phyloP scores from a whole-genome alignment of 2,113 vertebrate species.

The Rhodinocichla rosea region DNA sequence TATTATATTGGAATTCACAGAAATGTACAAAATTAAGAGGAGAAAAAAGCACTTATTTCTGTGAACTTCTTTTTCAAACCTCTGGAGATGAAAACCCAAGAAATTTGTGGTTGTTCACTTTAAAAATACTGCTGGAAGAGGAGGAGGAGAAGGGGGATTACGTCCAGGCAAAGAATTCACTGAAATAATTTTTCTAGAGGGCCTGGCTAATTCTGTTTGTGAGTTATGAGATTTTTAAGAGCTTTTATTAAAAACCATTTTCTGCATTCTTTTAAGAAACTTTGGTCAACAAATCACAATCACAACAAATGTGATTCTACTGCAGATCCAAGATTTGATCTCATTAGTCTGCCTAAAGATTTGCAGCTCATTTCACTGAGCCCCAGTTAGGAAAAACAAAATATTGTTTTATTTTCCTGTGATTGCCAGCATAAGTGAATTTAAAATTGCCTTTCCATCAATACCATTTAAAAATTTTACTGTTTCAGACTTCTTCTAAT shows the following conservation, averaged over 20 bases:
- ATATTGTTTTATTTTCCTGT: background rate
- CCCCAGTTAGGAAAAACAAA: background rate
- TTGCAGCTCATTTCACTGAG: background rate
- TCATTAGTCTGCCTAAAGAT: background rate
- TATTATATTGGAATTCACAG: background rate
- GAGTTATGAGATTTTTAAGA: background rate
- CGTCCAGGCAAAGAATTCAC: background rate
- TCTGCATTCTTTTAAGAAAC: background rate
- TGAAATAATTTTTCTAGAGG: conserved; percentile 1
- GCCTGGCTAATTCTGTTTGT: background rate
- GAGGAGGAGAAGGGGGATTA: background rate
- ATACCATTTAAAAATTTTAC: background rate
- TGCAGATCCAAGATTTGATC: background rate
- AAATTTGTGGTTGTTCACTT: background rate
- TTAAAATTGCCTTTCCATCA: background rate
- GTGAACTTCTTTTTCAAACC: background rate
- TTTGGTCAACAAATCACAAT: background rate
- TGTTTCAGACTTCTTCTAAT: background rate
- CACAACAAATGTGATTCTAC: background rate
- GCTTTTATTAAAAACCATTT: background rate
- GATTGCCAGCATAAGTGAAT: background rate
- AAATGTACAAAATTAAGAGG: background rate
- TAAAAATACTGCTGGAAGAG: conserved; percentile 4
- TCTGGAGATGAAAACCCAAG: background rate
- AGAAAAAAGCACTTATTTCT: background rate